Conservation (phyloP, 92 coral and sea anemone genomes). For the Heliopora coerulea region DNA sequence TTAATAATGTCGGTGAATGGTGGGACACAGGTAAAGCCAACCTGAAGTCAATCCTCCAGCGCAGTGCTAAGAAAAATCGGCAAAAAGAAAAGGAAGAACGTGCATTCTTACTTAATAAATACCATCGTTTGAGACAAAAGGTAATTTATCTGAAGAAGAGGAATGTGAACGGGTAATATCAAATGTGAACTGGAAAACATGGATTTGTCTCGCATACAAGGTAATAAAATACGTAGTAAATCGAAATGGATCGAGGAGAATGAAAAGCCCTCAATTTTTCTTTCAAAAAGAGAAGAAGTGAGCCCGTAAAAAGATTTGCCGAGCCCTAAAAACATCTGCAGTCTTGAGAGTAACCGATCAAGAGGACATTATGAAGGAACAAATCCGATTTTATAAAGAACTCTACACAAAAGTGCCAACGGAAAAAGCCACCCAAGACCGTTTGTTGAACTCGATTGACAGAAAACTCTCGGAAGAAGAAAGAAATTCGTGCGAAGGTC, state of each 20-base stretch:
- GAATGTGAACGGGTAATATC: neutral
- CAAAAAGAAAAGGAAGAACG: conserved; percentile 14
- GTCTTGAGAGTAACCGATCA: neutral
- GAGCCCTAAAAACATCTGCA: neutral
- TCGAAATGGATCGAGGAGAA: conserved; percentile 37
- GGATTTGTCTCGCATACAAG: conserved; percentile 17
- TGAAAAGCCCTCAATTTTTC: conserved; percentile 26
- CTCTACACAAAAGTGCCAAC: neutral
- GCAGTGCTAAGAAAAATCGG: neutral
- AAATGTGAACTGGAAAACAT: neutral
- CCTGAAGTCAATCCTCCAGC: neutral
- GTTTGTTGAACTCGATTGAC: neutral
- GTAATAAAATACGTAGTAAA: conserved; percentile 38
- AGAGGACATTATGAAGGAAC: conserved; percentile 12
- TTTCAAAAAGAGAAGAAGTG: conserved; percentile 24
- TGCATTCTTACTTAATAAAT: neutral
- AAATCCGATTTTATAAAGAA: conserved; percentile 4
- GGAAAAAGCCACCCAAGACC: conserved; percentile 7
- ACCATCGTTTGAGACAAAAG: neutral
- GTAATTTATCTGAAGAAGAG: neutral
- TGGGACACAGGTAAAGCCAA: conserved; percentile 44
- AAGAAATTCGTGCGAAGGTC: conserved; percentile 8
- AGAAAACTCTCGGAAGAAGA: conserved; percentile 1
- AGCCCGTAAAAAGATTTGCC: neutral
- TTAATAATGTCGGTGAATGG: conserved; percentile 2